Evolutionary conservation across 2,797 vertebrate genomes (phyloP).

Genomic region (Hydrophis major): DNA sequence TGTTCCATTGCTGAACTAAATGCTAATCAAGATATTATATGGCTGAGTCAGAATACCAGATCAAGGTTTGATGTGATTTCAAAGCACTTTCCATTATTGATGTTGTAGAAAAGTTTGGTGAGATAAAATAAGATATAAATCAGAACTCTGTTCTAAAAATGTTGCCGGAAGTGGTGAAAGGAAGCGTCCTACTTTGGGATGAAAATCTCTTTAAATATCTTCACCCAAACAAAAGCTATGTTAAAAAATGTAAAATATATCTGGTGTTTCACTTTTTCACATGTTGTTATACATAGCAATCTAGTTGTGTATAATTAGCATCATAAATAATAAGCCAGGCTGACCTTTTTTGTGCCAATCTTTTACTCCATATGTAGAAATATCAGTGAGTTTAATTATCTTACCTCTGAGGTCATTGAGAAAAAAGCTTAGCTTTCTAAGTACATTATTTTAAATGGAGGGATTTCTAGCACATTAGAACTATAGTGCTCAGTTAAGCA

Average conservation of each 20-base stretch:
- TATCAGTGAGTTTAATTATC: neutral
- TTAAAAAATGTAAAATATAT: neutral
- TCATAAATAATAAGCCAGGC: neutral
- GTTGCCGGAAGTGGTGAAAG: neutral
- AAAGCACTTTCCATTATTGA: neutral
- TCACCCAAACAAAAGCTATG: neutral
- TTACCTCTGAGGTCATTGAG: neutral
- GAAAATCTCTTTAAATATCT: neutral
- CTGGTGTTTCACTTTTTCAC: neutral
- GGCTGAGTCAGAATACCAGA: constrained; percentile 33
- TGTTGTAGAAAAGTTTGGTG: neutral
- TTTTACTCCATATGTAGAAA: neutral
- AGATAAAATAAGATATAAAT: neutral
- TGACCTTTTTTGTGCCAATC: neutral
- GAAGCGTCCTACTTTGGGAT: neutral
- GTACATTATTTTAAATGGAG: neutral
- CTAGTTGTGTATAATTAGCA: neutral
- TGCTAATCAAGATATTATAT: neutral
- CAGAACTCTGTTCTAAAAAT: neutral
- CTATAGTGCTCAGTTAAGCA: neutral
- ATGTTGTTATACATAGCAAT: neutral
- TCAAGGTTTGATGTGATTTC: neutral
- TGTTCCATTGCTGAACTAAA: constrained; percentile 23
- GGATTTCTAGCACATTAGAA: neutral
- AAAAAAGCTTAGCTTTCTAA: neutral